phyloP scores from a whole-genome alignment of 1,140 invertebrate species.

The Drosophila aff. region DNA sequence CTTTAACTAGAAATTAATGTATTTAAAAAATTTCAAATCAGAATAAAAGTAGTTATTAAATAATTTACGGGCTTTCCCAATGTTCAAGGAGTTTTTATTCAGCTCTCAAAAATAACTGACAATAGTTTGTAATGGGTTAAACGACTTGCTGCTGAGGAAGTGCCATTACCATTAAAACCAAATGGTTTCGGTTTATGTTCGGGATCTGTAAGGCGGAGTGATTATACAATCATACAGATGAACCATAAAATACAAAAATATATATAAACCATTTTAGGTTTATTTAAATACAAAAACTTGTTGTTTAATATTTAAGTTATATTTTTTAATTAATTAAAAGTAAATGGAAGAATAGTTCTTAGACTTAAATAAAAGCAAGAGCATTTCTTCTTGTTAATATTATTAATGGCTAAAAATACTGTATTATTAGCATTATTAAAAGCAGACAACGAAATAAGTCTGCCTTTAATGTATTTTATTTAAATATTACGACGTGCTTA shows the following conservation, averaged over 20 bases:
- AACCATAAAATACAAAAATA: not conserved
- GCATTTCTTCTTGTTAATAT: not conserved
- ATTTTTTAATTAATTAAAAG: not conserved
- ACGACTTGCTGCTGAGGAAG: slow-evolving; percentile 30
- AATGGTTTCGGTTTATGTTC: slow-evolving; percentile 22
- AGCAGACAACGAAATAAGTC: not conserved
- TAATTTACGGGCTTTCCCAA: too few relatives aligned
- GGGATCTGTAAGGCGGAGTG: slow-evolving; percentile 4
- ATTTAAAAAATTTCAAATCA: too few relatives aligned
- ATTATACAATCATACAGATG: not conserved
- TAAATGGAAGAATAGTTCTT: not conserved
- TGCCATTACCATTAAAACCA: slow-evolving; percentile 50
- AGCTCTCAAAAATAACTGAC: not conserved
- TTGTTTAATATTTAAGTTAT: not conserved
- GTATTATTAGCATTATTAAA: not conserved
- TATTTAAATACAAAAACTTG: not conserved
- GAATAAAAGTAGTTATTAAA: not conserved
- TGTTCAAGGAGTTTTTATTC: not conserved
- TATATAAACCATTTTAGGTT: not conserved
- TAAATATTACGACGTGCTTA: not conserved
- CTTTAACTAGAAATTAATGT: not conserved
- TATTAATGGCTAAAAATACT: not conserved
- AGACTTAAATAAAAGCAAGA: not conserved
- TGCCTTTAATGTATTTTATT: not conserved
- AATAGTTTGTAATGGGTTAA: slow-evolving; percentile 4